Evolutionary conservation across 2,888 invertebrate species (phyloP), one percentile per base, ranked within the genome.

Genomic region (Andrena marginata): DNA sequence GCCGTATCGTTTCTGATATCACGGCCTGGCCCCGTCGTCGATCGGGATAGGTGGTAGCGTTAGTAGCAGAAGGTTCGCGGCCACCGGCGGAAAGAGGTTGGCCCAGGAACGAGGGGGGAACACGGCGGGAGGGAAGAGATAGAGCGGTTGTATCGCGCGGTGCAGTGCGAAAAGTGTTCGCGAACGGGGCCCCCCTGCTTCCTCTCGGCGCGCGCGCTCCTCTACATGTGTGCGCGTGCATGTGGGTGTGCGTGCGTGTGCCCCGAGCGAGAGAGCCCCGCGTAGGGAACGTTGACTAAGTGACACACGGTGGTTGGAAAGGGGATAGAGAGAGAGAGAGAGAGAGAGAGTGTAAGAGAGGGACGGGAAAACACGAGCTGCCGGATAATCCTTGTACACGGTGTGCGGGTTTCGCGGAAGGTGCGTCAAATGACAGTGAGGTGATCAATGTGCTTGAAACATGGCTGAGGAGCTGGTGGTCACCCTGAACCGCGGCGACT

Each of bases 381-480:
- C 49, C 62, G 77, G 82, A 70, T 77, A 70, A 77, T 83, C 49
- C 49, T 77, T 59, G 80, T 71, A 62, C 48, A 77, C 76, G 74
- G 67, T 75, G 68, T 78, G 85, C 64, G 85, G 64, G 77, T 82
- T 68, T 80, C 80, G 84, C 80, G 85, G 82, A 63, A 86, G 80
- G 86, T 87, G 83, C 81, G 85, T 85, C 89, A 87, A 89, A 91
- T 90, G 91, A 89, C 89, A 91, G 87, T 85, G 86, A 88, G 86
- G 89, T 87, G 89, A 90, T 90, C 90, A 87, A 90, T 90, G 90
- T 90, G 91, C 82, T 82, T 87, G 89, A 92, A 94, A 94, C 95
- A 97, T 97, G 97, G 97, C 97, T 96, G 97, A 97, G 96, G 97
- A 97, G 96, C 96, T 97, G 95, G 96, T 97, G 95, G 97, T 98